A percentile compares a stretch with the other conserved stretches of the same genome.
phyloP scores from a whole-genome alignment of 2,888 invertebrate genomes.

The Morinoia aosen region DNA sequence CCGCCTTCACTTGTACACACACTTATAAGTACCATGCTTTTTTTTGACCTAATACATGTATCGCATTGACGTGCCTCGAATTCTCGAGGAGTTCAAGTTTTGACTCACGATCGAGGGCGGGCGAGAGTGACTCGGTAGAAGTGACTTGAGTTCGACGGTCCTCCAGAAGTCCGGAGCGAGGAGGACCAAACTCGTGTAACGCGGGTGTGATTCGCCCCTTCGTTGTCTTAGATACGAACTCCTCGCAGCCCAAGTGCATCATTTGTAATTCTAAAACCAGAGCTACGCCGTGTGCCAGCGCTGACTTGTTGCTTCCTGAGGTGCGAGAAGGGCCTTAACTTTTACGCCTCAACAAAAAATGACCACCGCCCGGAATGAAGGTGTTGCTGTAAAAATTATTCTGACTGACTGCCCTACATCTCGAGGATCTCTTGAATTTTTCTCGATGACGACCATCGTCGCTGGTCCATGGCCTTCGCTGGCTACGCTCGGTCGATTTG shows the following conservation, averaged over 20 bases:
- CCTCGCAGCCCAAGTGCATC: not conserved
- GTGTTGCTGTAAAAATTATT: not conserved
- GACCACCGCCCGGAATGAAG: not conserved
- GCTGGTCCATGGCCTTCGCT: not conserved
- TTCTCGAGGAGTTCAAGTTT: not conserved
- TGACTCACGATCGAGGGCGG: not conserved
- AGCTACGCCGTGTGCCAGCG: not conserved
- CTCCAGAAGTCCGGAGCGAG: not conserved
- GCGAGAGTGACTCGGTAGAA: not conserved
- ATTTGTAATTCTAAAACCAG: constrained; percentile 33
- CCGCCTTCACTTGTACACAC: too few relatives aligned
- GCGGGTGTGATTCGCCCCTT: not conserved
- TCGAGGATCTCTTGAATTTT: constrained; percentile 1
- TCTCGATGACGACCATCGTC: not conserved
- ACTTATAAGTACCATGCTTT: not conserved
- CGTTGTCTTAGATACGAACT: not conserved
- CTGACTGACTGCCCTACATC: constrained; percentile 47
- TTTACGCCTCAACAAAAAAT: not conserved
- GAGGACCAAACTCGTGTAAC: not conserved
- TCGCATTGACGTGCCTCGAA: not conserved
- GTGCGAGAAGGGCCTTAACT: not conserved
- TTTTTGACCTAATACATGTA: not conserved
- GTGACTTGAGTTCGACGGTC: not conserved
- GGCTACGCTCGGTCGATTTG: not conserved
- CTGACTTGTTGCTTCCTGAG: not conserved